Conservation (phyloP, 2,888 invertebrate species). For the Eupithecia subfuscata region DNA sequence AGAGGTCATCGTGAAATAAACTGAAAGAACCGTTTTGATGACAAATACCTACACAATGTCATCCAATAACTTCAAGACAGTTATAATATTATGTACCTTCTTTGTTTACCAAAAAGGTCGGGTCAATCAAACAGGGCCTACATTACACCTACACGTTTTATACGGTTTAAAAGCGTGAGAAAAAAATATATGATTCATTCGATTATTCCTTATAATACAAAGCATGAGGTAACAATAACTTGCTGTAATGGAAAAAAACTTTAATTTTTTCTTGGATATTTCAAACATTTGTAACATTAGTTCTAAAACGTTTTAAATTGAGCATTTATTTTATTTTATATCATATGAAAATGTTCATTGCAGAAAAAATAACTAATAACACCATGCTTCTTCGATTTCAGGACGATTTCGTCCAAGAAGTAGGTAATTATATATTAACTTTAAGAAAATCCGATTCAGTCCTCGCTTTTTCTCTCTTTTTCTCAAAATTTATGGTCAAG, state of each 20-base stretch:
- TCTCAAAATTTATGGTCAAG: no score
- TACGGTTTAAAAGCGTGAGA: constrained; percentile 38
- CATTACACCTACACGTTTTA: constrained; percentile 50
- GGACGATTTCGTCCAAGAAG: neutral
- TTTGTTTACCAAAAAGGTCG: constrained; percentile 53
- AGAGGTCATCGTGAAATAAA: no score
- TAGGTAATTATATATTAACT: no score
- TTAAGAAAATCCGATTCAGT: no score
- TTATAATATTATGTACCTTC: constrained; percentile 4
- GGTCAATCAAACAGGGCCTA: constrained; percentile 60
- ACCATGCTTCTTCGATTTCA: neutral
- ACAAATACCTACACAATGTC: neutral
- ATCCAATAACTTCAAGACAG: neutral
- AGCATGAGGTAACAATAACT: constrained; percentile 13
- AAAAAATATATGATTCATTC: constrained; percentile 39
- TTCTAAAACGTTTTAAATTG: neutral
- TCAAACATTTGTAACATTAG: neutral
- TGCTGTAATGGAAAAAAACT: constrained; percentile 19
- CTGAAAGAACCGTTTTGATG: neutral
- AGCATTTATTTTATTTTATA: neutral
- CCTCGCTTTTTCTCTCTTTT: no score
- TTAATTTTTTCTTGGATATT: constrained; percentile 10
- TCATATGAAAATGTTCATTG: neutral
- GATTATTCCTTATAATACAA: constrained; percentile 8
- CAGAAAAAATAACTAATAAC: neutral